Percentiles rank a stretch among this genome's conserved stretches.
Evolutionary conservation across 2,113 vertebrate species (phyloP).

Genomic region (Cyphomyrus plagiostoma): DNA sequence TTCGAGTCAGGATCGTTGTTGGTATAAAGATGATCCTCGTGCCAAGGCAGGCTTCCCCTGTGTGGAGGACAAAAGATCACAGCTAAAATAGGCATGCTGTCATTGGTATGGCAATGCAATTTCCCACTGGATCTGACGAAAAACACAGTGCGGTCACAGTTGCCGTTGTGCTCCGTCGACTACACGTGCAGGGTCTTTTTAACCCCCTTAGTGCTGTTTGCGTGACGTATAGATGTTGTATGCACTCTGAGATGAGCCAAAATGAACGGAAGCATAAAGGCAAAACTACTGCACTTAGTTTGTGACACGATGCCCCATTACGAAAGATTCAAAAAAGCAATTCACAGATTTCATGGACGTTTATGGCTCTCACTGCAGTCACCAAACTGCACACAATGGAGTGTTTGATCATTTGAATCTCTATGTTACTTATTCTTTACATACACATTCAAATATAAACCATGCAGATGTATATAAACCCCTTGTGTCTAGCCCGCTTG

Average conservation of each 20-base stretch:
- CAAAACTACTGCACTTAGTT: neutral
- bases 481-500: neutral
- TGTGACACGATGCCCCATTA: neutral
- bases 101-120: neutral
- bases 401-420: neutral
- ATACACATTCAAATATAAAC: neutral
- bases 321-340: neutral
- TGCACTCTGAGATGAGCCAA: neutral
- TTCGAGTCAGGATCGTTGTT: slow-evolving; percentile 69
- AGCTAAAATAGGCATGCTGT: neutral
- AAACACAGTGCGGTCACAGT: neutral
- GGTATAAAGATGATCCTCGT: slow-evolving; percentile 62
- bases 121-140: neutral
- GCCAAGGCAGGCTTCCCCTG: slow-evolving; percentile 66
- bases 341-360: neutral
- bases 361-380: neutral
- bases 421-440: neutral
- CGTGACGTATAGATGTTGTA: neutral
- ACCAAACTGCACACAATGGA: neutral
- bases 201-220: neutral
- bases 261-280: neutral
- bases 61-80: neutral
- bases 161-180: neutral
- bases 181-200: neutral
- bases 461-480: neutral